These are phyloP conservation scores for Dreissena rostriformis DNA, from an alignment of 1,140 invertebrate species.

Conservation along the genomic window DNA sequence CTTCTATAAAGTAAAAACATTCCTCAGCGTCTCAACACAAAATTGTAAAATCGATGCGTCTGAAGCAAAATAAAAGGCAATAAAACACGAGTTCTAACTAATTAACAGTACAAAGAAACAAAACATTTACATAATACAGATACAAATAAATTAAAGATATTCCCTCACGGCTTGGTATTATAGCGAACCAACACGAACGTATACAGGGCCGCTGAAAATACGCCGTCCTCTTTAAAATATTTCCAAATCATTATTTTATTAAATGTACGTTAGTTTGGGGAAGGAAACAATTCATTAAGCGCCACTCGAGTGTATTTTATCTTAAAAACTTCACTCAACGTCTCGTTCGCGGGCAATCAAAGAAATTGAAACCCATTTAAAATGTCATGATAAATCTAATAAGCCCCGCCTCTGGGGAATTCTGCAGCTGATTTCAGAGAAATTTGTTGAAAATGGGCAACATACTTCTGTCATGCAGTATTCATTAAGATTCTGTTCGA, in stretches of 20 bases:
- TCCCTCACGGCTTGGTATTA: no score
- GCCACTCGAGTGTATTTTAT: slow-evolving; percentile 8
- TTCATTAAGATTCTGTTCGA: slow-evolving; percentile 4
- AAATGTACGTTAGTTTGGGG: slow-evolving; percentile 22
- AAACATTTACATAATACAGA: slow-evolving; percentile 18
- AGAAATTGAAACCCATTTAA: slow-evolving; percentile 55
- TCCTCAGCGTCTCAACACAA: no score
- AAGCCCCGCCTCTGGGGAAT: slow-evolving; percentile 22
- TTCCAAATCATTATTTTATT: slow-evolving; percentile 12
- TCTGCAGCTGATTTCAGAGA: slow-evolving; percentile 12
- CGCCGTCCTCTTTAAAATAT: no score
- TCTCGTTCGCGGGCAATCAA: slow-evolving; percentile 28
- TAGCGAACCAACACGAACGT: no score
- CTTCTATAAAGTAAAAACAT: no score
- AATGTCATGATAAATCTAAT: slow-evolving; percentile 53
- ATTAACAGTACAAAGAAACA: slow-evolving; percentile 41
- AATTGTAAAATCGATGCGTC: background rate
- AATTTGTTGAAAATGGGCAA: slow-evolving; percentile 11
- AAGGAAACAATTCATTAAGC: slow-evolving; percentile 7
- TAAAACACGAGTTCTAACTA: background rate
- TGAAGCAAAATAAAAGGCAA: background rate
- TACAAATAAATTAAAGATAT: background rate
- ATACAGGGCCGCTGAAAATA: no score
- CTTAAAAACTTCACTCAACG: slow-evolving; percentile 20
- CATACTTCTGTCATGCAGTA: background rate